phyloP scores from a whole-genome alignment of 2,113 vertebrate species.

The Hylia prasina region DNA sequence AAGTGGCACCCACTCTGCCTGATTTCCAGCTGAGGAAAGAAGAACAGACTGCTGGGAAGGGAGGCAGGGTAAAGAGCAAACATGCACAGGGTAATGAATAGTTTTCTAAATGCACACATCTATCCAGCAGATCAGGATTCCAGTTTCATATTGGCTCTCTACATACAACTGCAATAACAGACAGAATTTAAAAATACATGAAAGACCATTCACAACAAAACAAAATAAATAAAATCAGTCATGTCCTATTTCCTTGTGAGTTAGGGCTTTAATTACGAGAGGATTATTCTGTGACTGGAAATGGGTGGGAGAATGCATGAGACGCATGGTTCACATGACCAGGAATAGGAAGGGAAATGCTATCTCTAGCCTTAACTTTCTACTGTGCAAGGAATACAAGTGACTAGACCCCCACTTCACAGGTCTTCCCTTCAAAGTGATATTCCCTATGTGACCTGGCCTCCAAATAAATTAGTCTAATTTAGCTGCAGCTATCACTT shows the following conservation, averaged over 20 bases:
- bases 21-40: not conserved
- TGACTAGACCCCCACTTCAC: not conserved
- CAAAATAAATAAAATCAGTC: not conserved
- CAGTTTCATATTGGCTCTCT: not conserved
- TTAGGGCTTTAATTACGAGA: not conserved
- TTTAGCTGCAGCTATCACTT: not conserved
- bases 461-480: not conserved
- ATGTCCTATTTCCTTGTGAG: not conserved
- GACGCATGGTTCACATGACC: fast-evolving
- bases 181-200: not conserved
- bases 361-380: fast-evolving
- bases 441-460: not conserved
- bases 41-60: not conserved
- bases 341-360: not conserved
- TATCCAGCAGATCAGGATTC: not conserved
- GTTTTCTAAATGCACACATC: not conserved
- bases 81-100: not conserved
- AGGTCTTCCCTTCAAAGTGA: not conserved
- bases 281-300: not conserved
- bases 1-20: not conserved
- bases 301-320: not conserved
- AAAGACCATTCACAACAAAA: not conserved
- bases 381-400: not conserved
- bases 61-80: not conserved
- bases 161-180: not conserved